phyloP scores from a whole-genome alignment of 2,797 vertebrate genomes.

The Dicrostonyx torquatus region DNA sequence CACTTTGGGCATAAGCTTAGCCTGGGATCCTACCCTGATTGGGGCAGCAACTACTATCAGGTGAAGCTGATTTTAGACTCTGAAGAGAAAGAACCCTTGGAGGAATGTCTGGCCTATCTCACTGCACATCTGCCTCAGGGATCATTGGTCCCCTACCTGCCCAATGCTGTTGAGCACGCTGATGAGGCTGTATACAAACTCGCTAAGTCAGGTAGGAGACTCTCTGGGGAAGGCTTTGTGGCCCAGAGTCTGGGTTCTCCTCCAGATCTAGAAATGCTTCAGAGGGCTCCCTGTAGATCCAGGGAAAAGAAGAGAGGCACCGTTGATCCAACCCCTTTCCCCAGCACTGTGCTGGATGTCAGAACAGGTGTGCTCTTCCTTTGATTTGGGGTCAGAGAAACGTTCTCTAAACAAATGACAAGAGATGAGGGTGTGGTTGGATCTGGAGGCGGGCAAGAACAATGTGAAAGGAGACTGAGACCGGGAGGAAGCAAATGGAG shows the following conservation, averaged over 20 bases:
- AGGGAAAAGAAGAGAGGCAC: background rate
- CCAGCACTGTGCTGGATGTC: background rate
- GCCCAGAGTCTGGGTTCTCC: background rate
- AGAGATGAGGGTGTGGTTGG: background rate
- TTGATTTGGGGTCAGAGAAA: slow-evolving; percentile 10
- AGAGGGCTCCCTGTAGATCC: background rate
- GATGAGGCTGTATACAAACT: slow-evolving; percentile 90
- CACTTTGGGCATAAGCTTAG: slow-evolving; percentile 88
- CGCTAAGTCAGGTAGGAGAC: slow-evolving; percentile 89
- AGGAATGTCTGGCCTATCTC: slow-evolving; percentile 88
- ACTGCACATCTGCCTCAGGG: slow-evolving; percentile 89
- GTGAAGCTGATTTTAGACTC: slow-evolving; percentile 95
- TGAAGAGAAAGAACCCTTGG: slow-evolving; percentile 88
- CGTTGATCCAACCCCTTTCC: background rate
- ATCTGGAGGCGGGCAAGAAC: background rate
- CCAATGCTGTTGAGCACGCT: slow-evolving; percentile 88
- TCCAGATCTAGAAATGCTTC: background rate
- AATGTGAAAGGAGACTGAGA: background rate
- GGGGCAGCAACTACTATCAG: slow-evolving; percentile 94
- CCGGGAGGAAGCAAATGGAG: background rate
- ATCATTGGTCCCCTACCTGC: slow-evolving; percentile 87
- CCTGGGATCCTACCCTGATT: slow-evolving; percentile 96
- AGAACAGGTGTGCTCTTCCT: background rate
- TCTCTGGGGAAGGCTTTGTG: background rate
- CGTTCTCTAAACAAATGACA: background rate